Percentiles rank a stretch among this genome's conserved stretches.
Conservation (phyloP, 64 coral and sea anemone genomes). For the Montipora cactus region DNA sequence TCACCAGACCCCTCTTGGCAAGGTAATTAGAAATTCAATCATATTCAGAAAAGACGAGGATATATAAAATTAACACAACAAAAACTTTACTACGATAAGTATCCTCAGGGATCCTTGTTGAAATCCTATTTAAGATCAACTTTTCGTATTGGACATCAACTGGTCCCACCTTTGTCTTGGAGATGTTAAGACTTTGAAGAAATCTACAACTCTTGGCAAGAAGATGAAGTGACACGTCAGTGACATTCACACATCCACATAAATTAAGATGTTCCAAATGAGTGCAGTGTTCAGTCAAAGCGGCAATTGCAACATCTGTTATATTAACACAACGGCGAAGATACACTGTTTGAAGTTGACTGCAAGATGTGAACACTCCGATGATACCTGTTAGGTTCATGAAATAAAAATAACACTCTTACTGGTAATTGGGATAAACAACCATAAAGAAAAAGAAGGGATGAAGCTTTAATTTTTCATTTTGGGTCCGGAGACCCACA, state of each 20-base stretch:
- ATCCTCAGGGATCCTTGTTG: too few species aligned
- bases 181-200: conserved; percentile 89
- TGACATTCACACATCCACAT: conserved; percentile 77
- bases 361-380: conserved; percentile 59
- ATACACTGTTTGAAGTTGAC: conserved; percentile 79
- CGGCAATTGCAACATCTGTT: conserved; percentile 67
- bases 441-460: too few species aligned
- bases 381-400: conserved; percentile 66
- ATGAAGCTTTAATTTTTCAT: too few species aligned
- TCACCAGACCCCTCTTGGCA: too few species aligned
- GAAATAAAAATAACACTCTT: neutral
- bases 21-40: too few species aligned
- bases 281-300: conserved; percentile 68
- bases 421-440: too few species aligned
- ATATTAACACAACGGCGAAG: conserved; percentile 79
- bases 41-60: too few species aligned
- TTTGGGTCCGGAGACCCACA: too few species aligned
- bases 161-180: conserved; percentile 77
- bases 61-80: too few species aligned
- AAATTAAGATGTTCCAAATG: conserved; percentile 82
- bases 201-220: conserved; percentile 69
- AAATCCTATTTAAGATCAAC: too few species aligned
- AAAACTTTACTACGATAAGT: too few species aligned
- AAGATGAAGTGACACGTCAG: conserved; percentile 75
- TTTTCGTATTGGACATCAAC: neutral